Conservation (phyloP, 2,888 invertebrate genomes). For the Pyralis farinalis region DNA sequence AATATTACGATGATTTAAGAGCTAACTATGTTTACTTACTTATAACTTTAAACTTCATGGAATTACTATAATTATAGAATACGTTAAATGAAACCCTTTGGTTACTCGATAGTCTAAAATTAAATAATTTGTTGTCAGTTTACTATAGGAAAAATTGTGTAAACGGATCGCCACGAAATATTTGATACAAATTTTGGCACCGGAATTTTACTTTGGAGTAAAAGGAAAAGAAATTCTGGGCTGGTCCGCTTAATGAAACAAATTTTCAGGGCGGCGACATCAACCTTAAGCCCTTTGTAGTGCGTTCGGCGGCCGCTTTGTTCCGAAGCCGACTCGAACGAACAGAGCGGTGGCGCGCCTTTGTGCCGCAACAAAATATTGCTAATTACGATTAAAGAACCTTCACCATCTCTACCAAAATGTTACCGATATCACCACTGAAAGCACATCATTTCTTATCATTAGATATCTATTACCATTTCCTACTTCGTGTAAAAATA, state of each 20-base stretch:
- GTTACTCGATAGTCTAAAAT: slow-evolving; percentile 45
- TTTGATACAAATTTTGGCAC: slow-evolving; percentile 47
- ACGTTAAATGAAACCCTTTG: too few relatives aligned
- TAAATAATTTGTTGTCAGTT: slow-evolving; percentile 47
- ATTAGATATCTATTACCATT: neutral
- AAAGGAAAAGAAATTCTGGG: slow-evolving; percentile 65
- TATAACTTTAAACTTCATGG: too few relatives aligned
- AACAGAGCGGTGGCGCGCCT: slow-evolving; percentile 52
- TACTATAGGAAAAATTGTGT: slow-evolving; percentile 41
- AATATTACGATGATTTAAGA: too few relatives aligned
- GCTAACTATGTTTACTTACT: too few relatives aligned
- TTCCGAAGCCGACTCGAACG: slow-evolving; percentile 35
- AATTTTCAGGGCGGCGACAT: slow-evolving; percentile 72
- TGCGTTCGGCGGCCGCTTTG: slow-evolving; percentile 53
- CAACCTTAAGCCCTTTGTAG: slow-evolving; percentile 75
- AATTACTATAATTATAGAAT: too few relatives aligned
- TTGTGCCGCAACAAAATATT: slow-evolving; percentile 68
- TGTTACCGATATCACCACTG: slow-evolving; percentile 8
- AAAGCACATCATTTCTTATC: slow-evolving; percentile 9
- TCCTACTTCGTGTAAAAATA: neutral
- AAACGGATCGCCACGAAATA: slow-evolving; percentile 56
- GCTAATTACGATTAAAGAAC: slow-evolving; percentile 70
- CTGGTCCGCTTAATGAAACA: slow-evolving; percentile 70
- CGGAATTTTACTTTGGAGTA: slow-evolving; percentile 46
- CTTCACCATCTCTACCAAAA: slow-evolving; percentile 20